Conservation (phyloP, 2,888 invertebrate species). For the Drosophila quasianomalipes region DNA sequence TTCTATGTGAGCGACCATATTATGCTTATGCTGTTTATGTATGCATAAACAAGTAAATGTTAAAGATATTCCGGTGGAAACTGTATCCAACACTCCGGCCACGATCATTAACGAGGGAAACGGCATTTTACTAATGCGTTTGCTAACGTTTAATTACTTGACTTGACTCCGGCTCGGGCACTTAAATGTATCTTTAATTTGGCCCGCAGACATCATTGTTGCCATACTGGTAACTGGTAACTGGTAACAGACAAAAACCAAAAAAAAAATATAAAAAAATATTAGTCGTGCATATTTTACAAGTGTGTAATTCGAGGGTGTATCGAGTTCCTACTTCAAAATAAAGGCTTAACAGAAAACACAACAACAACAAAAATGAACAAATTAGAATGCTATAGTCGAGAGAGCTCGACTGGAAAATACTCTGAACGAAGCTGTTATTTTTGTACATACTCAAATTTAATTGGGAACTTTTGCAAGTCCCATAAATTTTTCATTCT, state of each 20-base stretch:
- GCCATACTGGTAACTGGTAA: neutral
- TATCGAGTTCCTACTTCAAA: neutral
- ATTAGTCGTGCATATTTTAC: constrained; percentile 29
- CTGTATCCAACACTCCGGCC: constrained; percentile 39
- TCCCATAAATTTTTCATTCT: neutral
- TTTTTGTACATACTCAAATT: neutral
- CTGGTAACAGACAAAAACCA: constrained; percentile 3
- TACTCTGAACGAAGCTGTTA: neutral
- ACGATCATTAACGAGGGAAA: constrained; percentile 58
- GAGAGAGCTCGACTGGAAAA: neutral
- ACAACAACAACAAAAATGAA: neutral
- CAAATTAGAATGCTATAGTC: neutral
- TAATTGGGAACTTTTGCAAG: neutral
- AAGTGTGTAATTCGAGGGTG: constrained; percentile 18
- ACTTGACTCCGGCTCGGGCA: constrained; percentile 3
- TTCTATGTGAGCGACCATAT: constrained; percentile 45
- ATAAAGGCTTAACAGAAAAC: neutral
- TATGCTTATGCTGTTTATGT: constrained; percentile 26
- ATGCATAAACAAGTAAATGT: constrained; percentile 47
- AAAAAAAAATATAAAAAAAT: neutral
- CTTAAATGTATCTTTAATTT: constrained; percentile 22
- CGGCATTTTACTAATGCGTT: constrained; percentile 51
- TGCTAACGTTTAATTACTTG: constrained; percentile 35
- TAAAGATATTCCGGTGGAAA: constrained; percentile 39
- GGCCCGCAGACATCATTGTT: constrained; percentile 26